phyloP scores from a whole-genome alignment of 2,888 invertebrate species.

The Ophion obscuratus region DNA sequence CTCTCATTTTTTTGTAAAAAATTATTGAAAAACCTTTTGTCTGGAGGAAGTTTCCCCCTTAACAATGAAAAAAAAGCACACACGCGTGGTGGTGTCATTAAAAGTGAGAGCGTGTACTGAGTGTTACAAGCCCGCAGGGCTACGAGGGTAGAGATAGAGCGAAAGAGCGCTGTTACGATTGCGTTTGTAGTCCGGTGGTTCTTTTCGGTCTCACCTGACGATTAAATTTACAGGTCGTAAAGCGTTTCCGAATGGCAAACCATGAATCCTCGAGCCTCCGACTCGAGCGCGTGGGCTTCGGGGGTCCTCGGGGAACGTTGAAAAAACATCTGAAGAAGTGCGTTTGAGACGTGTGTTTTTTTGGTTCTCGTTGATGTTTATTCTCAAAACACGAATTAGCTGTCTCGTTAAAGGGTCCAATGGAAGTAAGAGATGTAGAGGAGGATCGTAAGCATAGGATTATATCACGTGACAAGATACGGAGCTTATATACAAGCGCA shows the following conservation, averaged over 20 bases:
- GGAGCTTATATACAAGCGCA: neutral
- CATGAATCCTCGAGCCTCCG: slow-evolving; percentile 56
- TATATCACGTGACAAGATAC: neutral
- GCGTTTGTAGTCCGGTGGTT: slow-evolving; percentile 38
- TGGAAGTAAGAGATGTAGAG: neutral
- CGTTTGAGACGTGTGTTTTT: slow-evolving; percentile 14
- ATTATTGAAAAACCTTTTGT: too few species aligned
- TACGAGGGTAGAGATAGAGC: slow-evolving; percentile 48
- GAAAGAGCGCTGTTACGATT: slow-evolving; percentile 4
- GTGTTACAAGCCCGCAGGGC: slow-evolving; percentile 49
- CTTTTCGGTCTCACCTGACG: slow-evolving; percentile 32
- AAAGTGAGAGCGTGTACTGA: slow-evolving; percentile 61
- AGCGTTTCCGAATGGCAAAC: slow-evolving; percentile 63
- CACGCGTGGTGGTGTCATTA: slow-evolving; percentile 43
- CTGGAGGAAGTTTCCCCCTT: too few species aligned
- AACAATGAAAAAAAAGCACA: slow-evolving; percentile 31
- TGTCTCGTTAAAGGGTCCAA: slow-evolving; percentile 13
- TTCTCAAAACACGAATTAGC: slow-evolving; percentile 25
- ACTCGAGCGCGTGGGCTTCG: slow-evolving; percentile 17
- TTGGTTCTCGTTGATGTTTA: neutral
- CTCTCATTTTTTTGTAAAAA: too few species aligned
- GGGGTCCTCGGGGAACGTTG: slow-evolving; percentile 21
- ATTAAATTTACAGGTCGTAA: slow-evolving; percentile 57
- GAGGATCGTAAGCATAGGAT: slow-evolving; percentile 5
- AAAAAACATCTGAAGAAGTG: slow-evolving; percentile 46